Base-by-base conservation (phyloP, 2,113 vertebrate genomes). In the Oostethus manadensis region DNA sequence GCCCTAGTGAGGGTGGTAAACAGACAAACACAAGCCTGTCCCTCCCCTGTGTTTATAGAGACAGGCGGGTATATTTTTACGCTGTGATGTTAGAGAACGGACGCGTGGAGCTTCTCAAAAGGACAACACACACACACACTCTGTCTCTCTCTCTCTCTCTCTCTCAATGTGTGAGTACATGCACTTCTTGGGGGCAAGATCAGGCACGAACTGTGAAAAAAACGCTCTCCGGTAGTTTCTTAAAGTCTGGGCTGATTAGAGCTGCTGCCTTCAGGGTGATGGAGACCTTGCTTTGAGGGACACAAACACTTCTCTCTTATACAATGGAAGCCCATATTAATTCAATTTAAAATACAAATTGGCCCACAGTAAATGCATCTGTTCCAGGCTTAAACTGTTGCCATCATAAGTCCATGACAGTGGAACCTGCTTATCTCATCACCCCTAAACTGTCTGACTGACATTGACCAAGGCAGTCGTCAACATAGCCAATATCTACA, bases 171-270 rank as follows among this genome's bases (percentile, higher is more conserved):
- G 40, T 21, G 33, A 43, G 46, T 35, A 43, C 17, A 10, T 23
- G 42, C 42, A 21, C 54, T 80, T 78, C 77, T 61, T 68, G 57
- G 51, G 68, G 80, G 72, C 84, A 86, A 66, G 87, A 83, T 62
- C 66, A 77, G 84, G 48, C 85, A 83, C 70, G 82, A 81, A 53
- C 53, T 62, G 57, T 56, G 60, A 66, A 76, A 74, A 77, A 53
- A 62, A 76, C 55, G 47, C 66, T 66, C 64, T 45, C 26, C 16
- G 70, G 68, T 59, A 64, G 16, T 20, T 6, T 6, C n/a, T 33
- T 53, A 51, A 64, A 69, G 48, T 53, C 40, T 18, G 35, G 62
- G 66, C 57, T 26, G 40, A 70, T 60, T 69, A 59, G 62, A 67
- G 60, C 29, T 64, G 58, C 55, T 58, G 59, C 49, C 15, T 66